Evolutionary conservation across 2,888 invertebrate species (phyloP).

Genomic region (Opisthograptis luteolata): DNA sequence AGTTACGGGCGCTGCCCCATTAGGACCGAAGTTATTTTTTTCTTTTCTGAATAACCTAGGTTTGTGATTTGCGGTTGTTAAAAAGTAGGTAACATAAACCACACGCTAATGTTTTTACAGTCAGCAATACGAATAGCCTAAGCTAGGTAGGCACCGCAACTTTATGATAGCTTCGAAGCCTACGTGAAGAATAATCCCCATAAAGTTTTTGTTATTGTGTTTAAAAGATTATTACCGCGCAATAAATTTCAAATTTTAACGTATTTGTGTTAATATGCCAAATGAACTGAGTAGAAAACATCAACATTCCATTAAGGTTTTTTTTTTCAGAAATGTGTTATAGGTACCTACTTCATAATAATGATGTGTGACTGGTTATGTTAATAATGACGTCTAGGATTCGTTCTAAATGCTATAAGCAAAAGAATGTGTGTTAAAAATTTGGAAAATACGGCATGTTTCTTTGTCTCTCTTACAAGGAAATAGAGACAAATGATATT

Average conservation of each 20-base stretch:
- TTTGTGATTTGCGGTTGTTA: slow-evolving; percentile 28
- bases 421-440: no score
- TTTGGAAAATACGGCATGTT: slow-evolving; percentile 4
- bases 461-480: background rate
- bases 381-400: slow-evolving; percentile 43
- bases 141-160: slow-evolving; percentile 14
- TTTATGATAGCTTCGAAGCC: slow-evolving; percentile 30
- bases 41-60: slow-evolving; percentile 35
- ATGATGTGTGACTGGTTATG: slow-evolving; percentile 51
- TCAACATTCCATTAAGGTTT: slow-evolving; percentile 49
- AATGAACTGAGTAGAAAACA: slow-evolving; percentile 39
- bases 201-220: slow-evolving; percentile 44
- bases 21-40: slow-evolving; percentile 50
- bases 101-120: slow-evolving; percentile 13
- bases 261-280: slow-evolving; percentile 60
- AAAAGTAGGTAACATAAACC: slow-evolving; percentile 14
- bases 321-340: slow-evolving; percentile 42
- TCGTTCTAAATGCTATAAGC: no score
- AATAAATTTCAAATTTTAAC: slow-evolving; percentile 63
- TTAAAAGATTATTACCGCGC: slow-evolving; percentile 46
- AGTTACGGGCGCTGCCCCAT: slow-evolving; percentile 69
- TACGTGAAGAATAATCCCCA: slow-evolving; percentile 34
- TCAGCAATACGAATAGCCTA: slow-evolving; percentile 4
- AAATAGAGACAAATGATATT: no score
- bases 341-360: no score